Evolutionary conservation across 2,113 vertebrate genomes (phyloP).

Genomic region (Heptranchias perlo): DNA sequence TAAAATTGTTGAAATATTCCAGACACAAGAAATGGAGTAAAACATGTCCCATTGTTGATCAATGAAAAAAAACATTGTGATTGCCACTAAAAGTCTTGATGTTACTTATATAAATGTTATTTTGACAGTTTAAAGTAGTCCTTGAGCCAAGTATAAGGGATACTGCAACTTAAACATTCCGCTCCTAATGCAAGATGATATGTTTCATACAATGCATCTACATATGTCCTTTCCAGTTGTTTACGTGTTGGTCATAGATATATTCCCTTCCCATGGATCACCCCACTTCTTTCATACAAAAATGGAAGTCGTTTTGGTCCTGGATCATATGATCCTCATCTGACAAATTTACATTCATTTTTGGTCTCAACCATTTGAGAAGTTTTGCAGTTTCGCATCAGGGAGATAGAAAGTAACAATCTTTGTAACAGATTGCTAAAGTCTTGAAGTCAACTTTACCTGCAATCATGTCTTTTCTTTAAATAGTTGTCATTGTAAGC

Average conservation of each 20-base stretch:
- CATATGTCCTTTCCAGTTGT: slow-evolving; percentile 2
- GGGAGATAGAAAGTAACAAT: slow-evolving; percentile 52
- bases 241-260: slow-evolving; percentile 11
- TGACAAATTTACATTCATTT: slow-evolving; percentile 41
- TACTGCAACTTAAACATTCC: slow-evolving; percentile 31
- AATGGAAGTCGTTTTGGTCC: slow-evolving; percentile 34
- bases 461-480: slow-evolving; percentile 20
- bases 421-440: slow-evolving; percentile 26
- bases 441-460: slow-evolving; percentile 27
- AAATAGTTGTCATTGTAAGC: not conserved
- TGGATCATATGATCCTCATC: slow-evolving; percentile 5
- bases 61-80: not conserved
- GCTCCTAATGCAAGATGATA: slow-evolving; percentile 17
- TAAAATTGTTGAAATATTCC: slow-evolving; percentile 18
- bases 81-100: too few relatives aligned
- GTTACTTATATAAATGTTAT: not conserved
- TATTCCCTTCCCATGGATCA: slow-evolving; percentile 4
- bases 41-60: not conserved
- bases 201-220: slow-evolving; percentile 33
- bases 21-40: slow-evolving; percentile 16
- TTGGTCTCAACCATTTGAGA: slow-evolving; percentile 66
- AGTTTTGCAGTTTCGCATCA: slow-evolving; percentile 67
- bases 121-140: not conserved
- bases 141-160: slow-evolving; percentile 20
- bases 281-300: slow-evolving; percentile 29